Conservation (phyloP, 2,113 vertebrate species). For the Saccopteryx leptura region DNA sequence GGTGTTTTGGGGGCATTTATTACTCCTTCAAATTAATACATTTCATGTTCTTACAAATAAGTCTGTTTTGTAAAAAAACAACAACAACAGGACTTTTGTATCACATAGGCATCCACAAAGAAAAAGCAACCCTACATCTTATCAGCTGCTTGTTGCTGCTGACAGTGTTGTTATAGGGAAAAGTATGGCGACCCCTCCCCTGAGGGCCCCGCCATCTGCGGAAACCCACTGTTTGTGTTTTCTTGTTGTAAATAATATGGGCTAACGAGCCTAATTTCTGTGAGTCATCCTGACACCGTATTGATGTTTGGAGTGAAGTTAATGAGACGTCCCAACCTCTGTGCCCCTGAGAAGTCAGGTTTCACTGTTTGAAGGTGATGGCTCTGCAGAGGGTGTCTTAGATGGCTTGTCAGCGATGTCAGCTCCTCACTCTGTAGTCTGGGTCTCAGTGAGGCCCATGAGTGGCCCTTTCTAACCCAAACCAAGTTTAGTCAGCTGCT, state of each 20-base stretch:
- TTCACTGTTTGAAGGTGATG: accelerated
- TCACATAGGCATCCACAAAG: accelerated
- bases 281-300: accelerated
- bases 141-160: accelerated
- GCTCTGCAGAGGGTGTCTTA: accelerated
- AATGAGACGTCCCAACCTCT: accelerated
- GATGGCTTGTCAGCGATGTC: background rate
- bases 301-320: background rate
- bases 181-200: accelerated
- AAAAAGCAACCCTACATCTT: accelerated
- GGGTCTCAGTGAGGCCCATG: background rate
- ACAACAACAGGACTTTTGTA: background rate
- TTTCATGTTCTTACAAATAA: background rate
- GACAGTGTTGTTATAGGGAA: accelerated
- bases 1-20: background rate
- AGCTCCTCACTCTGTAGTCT: background rate
- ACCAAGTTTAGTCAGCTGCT: background rate
- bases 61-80: background rate
- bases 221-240: background rate
- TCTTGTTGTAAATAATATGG: accelerated
- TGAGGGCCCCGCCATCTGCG: background rate
- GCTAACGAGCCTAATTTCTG: background rate
- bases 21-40: background rate
- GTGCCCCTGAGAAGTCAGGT: background rate
- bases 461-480: background rate